Evolutionary conservation across 1,140 invertebrate genomes (phyloP).

Genomic region (Penaeus vannamei): DNA sequence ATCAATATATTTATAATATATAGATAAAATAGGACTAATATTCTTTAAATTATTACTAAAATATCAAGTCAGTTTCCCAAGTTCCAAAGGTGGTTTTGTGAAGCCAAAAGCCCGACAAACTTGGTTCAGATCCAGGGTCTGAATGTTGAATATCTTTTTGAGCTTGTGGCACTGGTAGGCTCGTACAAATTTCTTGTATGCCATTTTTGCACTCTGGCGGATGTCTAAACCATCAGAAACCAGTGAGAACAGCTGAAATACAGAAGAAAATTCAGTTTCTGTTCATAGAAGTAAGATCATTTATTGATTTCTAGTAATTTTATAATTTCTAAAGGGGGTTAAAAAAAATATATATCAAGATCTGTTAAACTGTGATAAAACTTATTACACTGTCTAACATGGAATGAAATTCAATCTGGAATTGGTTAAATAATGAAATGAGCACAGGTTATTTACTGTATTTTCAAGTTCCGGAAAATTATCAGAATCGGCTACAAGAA

Average conservation of each 20-base stretch:
- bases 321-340: too few species aligned
- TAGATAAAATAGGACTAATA: neutral
- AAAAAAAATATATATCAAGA: too few species aligned
- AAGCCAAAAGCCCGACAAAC: conserved; percentile 52
- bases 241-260: conserved; percentile 36
- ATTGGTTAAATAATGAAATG: too few species aligned
- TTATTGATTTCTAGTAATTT: too few species aligned
- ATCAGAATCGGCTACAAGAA: too few species aligned
- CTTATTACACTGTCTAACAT: too few species aligned
- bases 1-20: too few species aligned
- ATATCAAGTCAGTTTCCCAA: conserved; percentile 38
- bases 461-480: too few species aligned
- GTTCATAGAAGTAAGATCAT: neutral
- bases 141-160: conserved; percentile 49
- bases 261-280: conserved; percentile 17
- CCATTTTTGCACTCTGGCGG: conserved; percentile 37
- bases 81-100: conserved; percentile 37
- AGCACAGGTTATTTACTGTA: too few species aligned
- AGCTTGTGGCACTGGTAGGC: conserved; percentile 58
- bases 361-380: too few species aligned
- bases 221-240: conserved; percentile 34
- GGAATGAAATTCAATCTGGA: too few species aligned
- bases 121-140: conserved; percentile 44
- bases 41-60: too few species aligned
- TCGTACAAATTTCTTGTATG: conserved; percentile 55